Evolutionary conservation across 2,888 invertebrate species (phyloP).

Genomic region (Acleris emargana): DNA sequence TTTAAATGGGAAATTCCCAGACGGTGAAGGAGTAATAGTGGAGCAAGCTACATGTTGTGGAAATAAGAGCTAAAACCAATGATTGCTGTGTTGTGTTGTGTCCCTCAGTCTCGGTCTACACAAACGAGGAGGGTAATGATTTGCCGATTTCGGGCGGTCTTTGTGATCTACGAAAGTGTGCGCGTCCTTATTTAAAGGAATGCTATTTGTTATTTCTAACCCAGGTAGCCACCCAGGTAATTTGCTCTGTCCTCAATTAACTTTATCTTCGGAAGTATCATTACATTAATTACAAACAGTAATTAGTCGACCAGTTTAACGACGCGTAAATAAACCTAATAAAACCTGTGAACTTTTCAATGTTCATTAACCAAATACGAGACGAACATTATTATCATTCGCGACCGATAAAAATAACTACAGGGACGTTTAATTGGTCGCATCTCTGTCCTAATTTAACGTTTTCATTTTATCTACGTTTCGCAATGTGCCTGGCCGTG

Average conservation of each 20-base stretch:
- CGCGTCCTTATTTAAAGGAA: slow-evolving; percentile 16
- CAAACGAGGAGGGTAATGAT: slow-evolving; percentile 15
- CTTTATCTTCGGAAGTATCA: slow-evolving; percentile 21
- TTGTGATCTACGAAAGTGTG: slow-evolving; percentile 20
- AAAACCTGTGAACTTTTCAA: slow-evolving; percentile 15
- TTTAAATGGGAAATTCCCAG: slow-evolving; percentile 33
- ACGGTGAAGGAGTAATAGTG: slow-evolving; percentile 26
- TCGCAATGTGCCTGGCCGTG: slow-evolving; percentile 14
- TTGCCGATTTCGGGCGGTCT: slow-evolving; percentile 15
- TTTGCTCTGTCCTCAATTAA: slow-evolving; percentile 22
- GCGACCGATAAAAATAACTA: slow-evolving; percentile 32
- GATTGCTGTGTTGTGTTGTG: slow-evolving; percentile 9
- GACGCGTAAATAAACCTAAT: slow-evolving; percentile 6
- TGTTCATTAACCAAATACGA: slow-evolving; percentile 16
- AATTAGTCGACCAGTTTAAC: slow-evolving; percentile 19
- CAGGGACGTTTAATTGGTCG: slow-evolving; percentile 33
- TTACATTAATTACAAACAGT: slow-evolving; percentile 23
- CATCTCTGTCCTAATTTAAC: slow-evolving; percentile 34
- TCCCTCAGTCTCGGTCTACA: slow-evolving; percentile 2
- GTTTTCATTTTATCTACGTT: slow-evolving; percentile 33
- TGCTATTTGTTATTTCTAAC: slow-evolving; percentile 26
- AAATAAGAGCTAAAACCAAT: slow-evolving; percentile 31
- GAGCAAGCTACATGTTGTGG: slow-evolving; percentile 38
- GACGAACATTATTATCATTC: slow-evolving; percentile 22
- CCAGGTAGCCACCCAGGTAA: slow-evolving; percentile 24